Evolutionary conservation across 2,888 invertebrate genomes (phyloP).

Genomic region (Colostygia pectinataria): DNA sequence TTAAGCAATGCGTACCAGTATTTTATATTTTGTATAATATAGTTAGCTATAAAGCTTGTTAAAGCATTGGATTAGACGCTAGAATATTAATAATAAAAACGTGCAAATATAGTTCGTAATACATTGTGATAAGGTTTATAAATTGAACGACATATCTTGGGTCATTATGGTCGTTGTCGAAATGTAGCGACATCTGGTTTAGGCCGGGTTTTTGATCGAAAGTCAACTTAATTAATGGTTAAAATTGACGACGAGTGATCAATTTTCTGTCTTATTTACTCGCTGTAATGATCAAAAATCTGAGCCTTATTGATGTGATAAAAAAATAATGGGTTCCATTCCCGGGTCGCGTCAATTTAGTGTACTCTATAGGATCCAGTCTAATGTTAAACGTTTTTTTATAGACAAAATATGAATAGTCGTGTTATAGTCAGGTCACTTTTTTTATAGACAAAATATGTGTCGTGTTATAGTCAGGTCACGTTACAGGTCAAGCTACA

Average conservation of each 20-base stretch:
- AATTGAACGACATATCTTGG: conserved; percentile 49
- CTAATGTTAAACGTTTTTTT: background rate
- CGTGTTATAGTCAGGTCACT: no score
- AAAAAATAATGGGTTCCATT: conserved; percentile 10
- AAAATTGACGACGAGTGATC: no score
- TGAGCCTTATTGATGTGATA: conserved; percentile 8
- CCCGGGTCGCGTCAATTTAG: background rate
- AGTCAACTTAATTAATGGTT: no score
- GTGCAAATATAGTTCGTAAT: conserved; percentile 45
- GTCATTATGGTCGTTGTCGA: conserved; percentile 22
- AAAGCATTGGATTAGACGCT: conserved; percentile 10
- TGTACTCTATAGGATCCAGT: background rate
- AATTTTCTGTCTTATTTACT: no score
- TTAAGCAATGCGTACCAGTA: conserved; percentile 4
- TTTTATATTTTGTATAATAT: conserved; percentile 8
- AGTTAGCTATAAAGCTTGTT: conserved; percentile 6
- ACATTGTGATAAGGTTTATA: conserved; percentile 55
- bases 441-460: no score
- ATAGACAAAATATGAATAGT: background rate
- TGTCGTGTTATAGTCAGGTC: no score
- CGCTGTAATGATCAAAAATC: no score
- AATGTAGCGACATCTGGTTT: conserved; percentile 29
- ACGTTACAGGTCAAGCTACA: background rate
- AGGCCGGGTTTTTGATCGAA: no score
- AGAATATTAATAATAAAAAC: conserved; percentile 19